Conservation (phyloP, 2,113 vertebrate genomes). For the Pimephales promelas region DNA sequence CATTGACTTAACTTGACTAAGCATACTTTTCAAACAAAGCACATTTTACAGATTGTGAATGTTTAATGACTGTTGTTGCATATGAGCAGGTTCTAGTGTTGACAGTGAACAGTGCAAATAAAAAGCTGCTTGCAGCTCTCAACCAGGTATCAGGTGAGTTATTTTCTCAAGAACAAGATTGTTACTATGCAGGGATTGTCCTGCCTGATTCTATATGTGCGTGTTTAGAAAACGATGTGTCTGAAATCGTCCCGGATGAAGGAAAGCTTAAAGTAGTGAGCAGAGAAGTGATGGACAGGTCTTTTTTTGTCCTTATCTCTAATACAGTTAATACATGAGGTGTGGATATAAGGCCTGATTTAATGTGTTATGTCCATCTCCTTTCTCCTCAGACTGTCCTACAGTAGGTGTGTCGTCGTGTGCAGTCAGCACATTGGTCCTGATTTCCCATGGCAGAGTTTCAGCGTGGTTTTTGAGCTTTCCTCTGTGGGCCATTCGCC, state of each 20-base stretch:
- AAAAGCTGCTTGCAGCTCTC: slow-evolving; percentile 71
- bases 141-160: slow-evolving; percentile 78
- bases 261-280: slow-evolving; percentile 60
- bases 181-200: neutral
- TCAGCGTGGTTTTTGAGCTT: slow-evolving; percentile 88
- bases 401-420: slow-evolving; percentile 77
- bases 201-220: slow-evolving; percentile 24
- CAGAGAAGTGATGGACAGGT: slow-evolving; percentile 71
- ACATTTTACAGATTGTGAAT: neutral
- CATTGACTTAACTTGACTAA: neutral
- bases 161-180: neutral
- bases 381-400: slow-evolving; percentile 67
- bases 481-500: slow-evolving; percentile 80
- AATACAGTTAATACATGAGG: neutral
- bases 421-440: slow-evolving; percentile 81
- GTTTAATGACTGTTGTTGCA: slow-evolving; percentile 2
- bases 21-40: neutral
- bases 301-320: neutral
- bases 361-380: slow-evolving; percentile 7
- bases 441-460: slow-evolving; percentile 87
- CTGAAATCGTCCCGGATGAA: slow-evolving; percentile 59
- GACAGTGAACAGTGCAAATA: slow-evolving; percentile 66
- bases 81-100: slow-evolving; percentile 73
- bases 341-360: neutral
- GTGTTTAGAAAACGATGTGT: slow-evolving; percentile 58